Evolutionary conservation across 2,113 vertebrate genomes (phyloP), one percentile per base, ranked within the genome.

Genomic region (Scomber scombrus): DNA sequence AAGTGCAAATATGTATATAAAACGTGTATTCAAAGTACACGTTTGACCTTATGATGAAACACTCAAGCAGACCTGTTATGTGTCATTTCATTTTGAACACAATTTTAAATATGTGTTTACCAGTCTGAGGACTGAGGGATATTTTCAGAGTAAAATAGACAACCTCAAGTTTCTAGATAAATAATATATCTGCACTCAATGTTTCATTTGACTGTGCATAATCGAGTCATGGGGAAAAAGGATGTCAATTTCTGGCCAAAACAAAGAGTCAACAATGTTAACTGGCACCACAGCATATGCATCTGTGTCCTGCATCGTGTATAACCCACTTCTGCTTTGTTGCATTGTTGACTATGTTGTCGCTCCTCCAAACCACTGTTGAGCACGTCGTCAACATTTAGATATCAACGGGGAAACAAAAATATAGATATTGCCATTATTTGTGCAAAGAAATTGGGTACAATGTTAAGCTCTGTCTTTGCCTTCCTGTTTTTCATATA

Each of bases 271-370:
- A 73, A 46, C 73, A 68, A 49, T 75, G 72, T 73, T 55, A 77
- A 76, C 54, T 64, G 76, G 52, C 78, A 55, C 23, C 68, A 71
- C 47, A 81, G 64, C 49, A 78, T 78, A 82, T 78, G 81, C 85
- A 51, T 71, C 55, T 69, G 56, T 85, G 81, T 70, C 54, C 76
- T 82, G 69, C 68, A 47, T 75, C 81, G 80, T 87, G 71, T 57
- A 47, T 50, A 80, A 26, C 51, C 62, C 16, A 2, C 11, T 29
- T 19, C 60, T 80, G 64, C 66, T 71, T 56, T 65, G 52, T 69
- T 68, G 68, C 62, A 82, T 77, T 85, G 70, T 86, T 88, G 68
- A 80, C 82, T 21, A 29, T 68, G 64, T 72, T 86, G 66, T 80
- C 66, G 67, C 57, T 52, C 47, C 68, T 80, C 68, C 71, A 76